phyloP scores from a whole-genome alignment of 2,113 vertebrate species.

The Dendrocopos noguchii region DNA sequence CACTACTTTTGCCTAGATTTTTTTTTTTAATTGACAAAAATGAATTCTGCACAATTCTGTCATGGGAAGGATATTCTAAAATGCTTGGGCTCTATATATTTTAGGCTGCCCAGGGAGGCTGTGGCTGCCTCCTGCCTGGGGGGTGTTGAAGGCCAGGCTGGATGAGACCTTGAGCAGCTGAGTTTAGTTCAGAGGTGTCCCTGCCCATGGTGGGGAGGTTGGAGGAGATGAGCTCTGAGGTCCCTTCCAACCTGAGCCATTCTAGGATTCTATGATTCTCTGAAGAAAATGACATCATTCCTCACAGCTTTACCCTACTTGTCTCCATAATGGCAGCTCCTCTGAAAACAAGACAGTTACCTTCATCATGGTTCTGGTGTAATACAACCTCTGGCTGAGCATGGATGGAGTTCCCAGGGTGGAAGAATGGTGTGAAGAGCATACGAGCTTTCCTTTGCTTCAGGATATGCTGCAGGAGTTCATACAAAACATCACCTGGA shows the following conservation, averaged over 20 bases:
- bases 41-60: background rate
- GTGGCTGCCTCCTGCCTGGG: too few relatives aligned
- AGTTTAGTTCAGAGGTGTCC: too few relatives aligned
- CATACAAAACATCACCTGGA: slow-evolving; percentile 95
- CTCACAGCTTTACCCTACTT: background rate
- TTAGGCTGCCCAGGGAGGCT: background rate
- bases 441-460: slow-evolving; percentile 93
- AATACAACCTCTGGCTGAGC: slow-evolving; percentile 83
- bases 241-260: too few relatives aligned
- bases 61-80: background rate
- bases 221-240: too few relatives aligned
- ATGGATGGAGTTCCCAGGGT: slow-evolving; percentile 91
- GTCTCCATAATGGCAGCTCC: background rate
- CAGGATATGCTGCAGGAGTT: slow-evolving; percentile 97
- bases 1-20: background rate
- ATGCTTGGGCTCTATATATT: background rate
- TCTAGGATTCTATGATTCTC: too few relatives aligned
- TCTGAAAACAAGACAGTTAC: slow-evolving; percentile 73
- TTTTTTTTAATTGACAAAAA: background rate
- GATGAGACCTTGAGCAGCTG: too few relatives aligned
- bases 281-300: background rate
- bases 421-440: slow-evolving; percentile 88
- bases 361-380: slow-evolving; percentile 93
- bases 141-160: too few relatives aligned
- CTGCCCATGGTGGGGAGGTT: too few relatives aligned